Evolutionary conservation across 2,888 invertebrate genomes (phyloP).

Genomic region (Nomada ferruginata): DNA sequence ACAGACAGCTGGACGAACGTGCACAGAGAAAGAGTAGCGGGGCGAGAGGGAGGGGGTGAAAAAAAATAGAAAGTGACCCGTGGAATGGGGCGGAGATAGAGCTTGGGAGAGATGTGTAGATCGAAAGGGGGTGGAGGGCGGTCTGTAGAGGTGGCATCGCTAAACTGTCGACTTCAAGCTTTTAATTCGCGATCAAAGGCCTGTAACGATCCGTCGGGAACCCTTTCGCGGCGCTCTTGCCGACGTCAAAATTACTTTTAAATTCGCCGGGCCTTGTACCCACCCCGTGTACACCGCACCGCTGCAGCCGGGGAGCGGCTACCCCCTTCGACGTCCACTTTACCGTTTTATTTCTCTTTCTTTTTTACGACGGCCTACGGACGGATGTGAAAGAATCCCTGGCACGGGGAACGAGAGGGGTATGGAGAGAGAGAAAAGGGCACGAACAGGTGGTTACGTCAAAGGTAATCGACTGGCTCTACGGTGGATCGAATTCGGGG

Average conservation of each 20-base stretch:
- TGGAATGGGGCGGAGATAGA: slow-evolving; percentile 17
- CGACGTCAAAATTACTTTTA: slow-evolving; percentile 78
- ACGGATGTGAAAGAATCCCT: slow-evolving; percentile 60
- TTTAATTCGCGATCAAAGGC: slow-evolving; percentile 83
- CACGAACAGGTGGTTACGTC: slow-evolving; percentile 73
- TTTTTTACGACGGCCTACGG: slow-evolving; percentile 44
- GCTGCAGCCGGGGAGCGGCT: background rate
- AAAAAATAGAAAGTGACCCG: slow-evolving; percentile 15
- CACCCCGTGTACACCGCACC: background rate
- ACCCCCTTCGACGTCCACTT: slow-evolving; percentile 25
- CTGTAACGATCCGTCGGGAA: slow-evolving; percentile 72
- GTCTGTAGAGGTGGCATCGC: slow-evolving; percentile 73
- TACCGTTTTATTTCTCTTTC: slow-evolving; percentile 1
- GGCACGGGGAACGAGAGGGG: slow-evolving; percentile 53
- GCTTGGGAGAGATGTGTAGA: slow-evolving; percentile 48
- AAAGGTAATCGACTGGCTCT: slow-evolving; percentile 72
- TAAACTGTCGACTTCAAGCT: slow-evolving; percentile 80
- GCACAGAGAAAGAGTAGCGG: slow-evolving; percentile 25
- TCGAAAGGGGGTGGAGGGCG: slow-evolving; percentile 29
- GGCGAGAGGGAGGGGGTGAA: slow-evolving; percentile 25
- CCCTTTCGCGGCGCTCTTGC: slow-evolving; percentile 71
- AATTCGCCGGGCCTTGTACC: slow-evolving; percentile 57
- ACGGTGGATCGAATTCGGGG: slow-evolving; percentile 58
- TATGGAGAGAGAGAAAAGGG: slow-evolving; percentile 49
- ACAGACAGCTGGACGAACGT: slow-evolving; percentile 41